Conservation (phyloP, 1,140 invertebrate species). For the Berghia stephanieae region DNA sequence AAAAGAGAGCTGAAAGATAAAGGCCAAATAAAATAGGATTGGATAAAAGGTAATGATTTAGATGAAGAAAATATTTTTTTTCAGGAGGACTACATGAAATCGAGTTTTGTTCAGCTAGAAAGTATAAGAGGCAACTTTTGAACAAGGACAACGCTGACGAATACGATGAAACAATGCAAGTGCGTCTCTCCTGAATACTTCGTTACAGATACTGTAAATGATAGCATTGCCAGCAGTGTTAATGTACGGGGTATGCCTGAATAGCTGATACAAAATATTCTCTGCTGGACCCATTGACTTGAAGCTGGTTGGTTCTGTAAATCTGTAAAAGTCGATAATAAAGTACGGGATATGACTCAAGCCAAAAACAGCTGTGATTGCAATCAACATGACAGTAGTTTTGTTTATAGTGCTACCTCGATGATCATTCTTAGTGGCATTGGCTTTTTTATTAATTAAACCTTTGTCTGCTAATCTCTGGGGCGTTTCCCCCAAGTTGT, state of each 20-base stretch:
- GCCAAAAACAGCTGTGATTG: conserved; percentile 45
- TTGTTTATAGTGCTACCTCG: too few species aligned
- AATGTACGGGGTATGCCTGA: conserved; percentile 45
- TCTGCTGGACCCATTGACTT: conserved; percentile 24
- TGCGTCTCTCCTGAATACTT: conserved; percentile 42
- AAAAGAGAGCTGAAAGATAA: too few species aligned
- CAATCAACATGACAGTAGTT: conserved; percentile 46
- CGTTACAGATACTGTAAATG: conserved; percentile 47
- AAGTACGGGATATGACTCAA: conserved; percentile 47
- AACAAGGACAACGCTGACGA: too few species aligned
- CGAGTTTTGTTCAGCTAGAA: too few species aligned
- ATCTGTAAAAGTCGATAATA: conserved; percentile 37
- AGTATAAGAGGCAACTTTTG: too few species aligned
- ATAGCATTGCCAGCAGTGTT: conserved; percentile 51
- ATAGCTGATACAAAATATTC: conserved; percentile 33
- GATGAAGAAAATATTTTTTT: too few species aligned
- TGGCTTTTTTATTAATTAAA: too few species aligned
- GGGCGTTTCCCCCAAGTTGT: background rate
- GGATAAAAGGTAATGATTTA: too few species aligned
- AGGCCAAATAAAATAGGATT: too few species aligned
- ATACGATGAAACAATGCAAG: too few species aligned
- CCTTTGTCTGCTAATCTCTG: background rate
- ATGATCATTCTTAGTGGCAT: too few species aligned
- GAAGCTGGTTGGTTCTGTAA: conserved; percentile 27
- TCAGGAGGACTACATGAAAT: too few species aligned